A percentile compares a stretch with the other conserved stretches of the same genome.
phyloP scores from a whole-genome alignment of 1,140 invertebrate species.

The Neuroterus valhalla region DNA sequence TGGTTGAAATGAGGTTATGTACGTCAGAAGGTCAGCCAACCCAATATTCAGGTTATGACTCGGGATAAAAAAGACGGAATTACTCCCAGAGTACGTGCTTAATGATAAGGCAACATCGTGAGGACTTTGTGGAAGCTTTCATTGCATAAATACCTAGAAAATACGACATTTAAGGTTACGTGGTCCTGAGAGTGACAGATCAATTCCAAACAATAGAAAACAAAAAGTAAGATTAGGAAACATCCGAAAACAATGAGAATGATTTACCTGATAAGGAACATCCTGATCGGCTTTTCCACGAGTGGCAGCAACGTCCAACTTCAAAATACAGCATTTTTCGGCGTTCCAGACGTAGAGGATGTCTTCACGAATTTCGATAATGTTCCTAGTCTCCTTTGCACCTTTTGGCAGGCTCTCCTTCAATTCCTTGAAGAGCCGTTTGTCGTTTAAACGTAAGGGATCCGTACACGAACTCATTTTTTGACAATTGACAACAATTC shows the following conservation, averaged over 20 bases:
- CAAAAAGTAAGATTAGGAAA: conserved; percentile 7
- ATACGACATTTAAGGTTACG: conserved; percentile 34
- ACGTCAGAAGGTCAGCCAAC: conserved; percentile 38
- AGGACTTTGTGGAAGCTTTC: no score
- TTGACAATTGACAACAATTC: neutral
- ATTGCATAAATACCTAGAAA: neutral
- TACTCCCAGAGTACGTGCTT: neutral
- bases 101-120: no score
- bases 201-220: neutral
- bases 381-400: conserved; percentile 78
- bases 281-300: conserved; percentile 73
- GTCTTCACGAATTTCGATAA: conserved; percentile 79
- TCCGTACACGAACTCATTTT: conserved; percentile 77
- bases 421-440: conserved; percentile 78
- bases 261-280: conserved; percentile 77
- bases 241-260: conserved; percentile 29
- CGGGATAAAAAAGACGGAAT: neutral
- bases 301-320: conserved; percentile 77
- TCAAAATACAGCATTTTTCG: conserved; percentile 78
- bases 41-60: conserved; percentile 36
- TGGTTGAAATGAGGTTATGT: conserved; percentile 33
- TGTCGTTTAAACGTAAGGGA: conserved; percentile 76
- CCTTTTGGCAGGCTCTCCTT: conserved; percentile 75
- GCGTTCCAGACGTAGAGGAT: conserved; percentile 81
- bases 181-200: neutral